Percentiles rank a stretch among this genome's conserved stretches.
These are phyloP conservation scores for Thaleichthys pacificus DNA, from an alignment of 2,797 vertebrate genomes.

Conservation along the genomic window DNA sequence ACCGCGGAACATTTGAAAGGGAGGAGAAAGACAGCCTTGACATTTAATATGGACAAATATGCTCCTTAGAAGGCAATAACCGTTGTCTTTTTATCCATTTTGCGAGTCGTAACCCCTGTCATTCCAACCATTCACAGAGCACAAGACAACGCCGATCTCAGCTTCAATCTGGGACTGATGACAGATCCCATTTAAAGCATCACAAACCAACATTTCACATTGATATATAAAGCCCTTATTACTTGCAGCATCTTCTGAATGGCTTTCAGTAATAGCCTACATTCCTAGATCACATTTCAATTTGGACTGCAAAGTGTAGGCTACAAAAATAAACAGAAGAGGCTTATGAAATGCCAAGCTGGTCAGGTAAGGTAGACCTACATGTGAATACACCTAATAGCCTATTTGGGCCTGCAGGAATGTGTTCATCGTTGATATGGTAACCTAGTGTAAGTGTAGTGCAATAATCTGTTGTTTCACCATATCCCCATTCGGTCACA, in stretches of 20 bases:
- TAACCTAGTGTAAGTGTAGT: not conserved
- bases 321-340: not conserved
- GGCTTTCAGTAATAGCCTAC: not conserved
- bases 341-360: not conserved
- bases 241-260: not conserved
- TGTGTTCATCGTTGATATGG: not conserved
- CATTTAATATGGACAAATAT: conserved; percentile 74
- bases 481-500: not conserved
- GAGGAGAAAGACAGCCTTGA: conserved; percentile 65
- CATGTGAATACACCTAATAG: not conserved
- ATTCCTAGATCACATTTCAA: too few species aligned
- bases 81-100: conserved; percentile 57
- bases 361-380: not conserved
- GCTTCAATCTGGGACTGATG: conserved; percentile 38
- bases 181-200: conserved; percentile 8
- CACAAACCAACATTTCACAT: not conserved
- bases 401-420: not conserved
- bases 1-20: conserved; percentile 69
- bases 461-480: not conserved
- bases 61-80: conserved; percentile 65
- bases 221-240: not conserved
- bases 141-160: conserved; percentile 40
- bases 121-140: conserved; percentile 37
- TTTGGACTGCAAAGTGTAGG: too few species aligned
- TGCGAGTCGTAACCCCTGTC: conserved; percentile 58